Base-by-base conservation (phyloP, 2,888 invertebrate genomes). In the Brachycybe producta region DNA sequence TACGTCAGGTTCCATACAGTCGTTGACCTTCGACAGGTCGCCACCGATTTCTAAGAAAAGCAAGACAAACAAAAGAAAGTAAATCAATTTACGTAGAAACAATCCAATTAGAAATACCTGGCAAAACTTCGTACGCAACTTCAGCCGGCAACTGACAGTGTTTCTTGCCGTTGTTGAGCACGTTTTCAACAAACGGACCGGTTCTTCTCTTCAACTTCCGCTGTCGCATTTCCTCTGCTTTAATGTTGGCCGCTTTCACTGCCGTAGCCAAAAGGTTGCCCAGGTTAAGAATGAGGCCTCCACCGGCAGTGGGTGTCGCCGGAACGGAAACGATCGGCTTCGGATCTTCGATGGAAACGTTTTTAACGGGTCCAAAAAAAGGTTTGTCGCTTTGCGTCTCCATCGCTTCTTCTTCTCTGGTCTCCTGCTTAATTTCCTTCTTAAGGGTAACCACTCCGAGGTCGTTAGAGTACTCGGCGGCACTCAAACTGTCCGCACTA, bases 401-500 rank as follows among this genome's bases (percentile, higher is more conserved):
- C 13, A n/a, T 2, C 5, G 2, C 36, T 28, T 43, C 3, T 11
- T 47, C 47, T 11, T 35, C 35, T 5, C 23, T 32, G 23, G 26
- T 24, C 11, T 34, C 2, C 1, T 19, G 8, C 13, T 13, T 21
- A 13, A n/a, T 28, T 17, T 45, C 39, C 11, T 23, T 21, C 30
- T 44, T 34, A 5, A 28, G 45, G 11, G 45, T 5, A 21, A 32
- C 28, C 2, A 24, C 11, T 2, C 11, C 7, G 2, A 39, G 38
- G 21, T 51, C 38, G 24, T 27, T 24, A 23, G 36, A 17, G 8
- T 17, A 17, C 26, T 19, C 50, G 38, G 13, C 49, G 8, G 56
- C 56, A 19, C 41, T 54, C 5, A 57, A 58, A 38, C 63, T 63
- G 53, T 67, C 66, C 3, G 65, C 59, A 56, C 65, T 66, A 52